A percentile compares a stretch with the other conserved stretches of the same genome.
Conservation (phyloP, 2,888 invertebrate species). For the Seira ritae region DNA sequence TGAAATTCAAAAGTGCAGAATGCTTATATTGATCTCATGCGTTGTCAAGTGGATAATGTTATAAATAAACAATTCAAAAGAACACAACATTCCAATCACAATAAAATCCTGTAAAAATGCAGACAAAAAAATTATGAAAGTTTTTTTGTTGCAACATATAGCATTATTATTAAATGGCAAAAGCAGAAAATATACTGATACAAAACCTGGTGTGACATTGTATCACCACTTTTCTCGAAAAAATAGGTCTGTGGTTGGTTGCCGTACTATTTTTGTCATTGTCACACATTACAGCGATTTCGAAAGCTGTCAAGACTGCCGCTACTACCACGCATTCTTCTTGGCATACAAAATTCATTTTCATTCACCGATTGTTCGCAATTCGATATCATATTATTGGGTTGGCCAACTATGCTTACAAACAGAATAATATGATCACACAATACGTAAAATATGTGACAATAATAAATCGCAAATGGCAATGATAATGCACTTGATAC, state of each 20-base stretch:
- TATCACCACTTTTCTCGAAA: constrained; percentile 1
- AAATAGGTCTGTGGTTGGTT: constrained; percentile 29
- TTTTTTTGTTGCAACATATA: not conserved
- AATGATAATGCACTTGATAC: constrained; percentile 34
- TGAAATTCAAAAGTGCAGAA: no score
- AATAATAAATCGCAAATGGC: constrained; percentile 5
- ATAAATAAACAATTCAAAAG: no score
- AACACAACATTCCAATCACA: not conserved
- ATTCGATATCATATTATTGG: no score
- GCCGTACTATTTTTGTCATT: constrained; percentile 42
- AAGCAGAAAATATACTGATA: not conserved
- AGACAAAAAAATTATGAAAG: not conserved
- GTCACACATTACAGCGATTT: constrained; percentile 32
- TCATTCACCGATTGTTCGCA: not conserved
- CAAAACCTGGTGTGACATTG: not conserved
- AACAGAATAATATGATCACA: not conserved
- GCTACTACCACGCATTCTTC: not conserved
- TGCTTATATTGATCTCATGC: no score
- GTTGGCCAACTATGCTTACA: not conserved
- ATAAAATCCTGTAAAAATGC: not conserved
- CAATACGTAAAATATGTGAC: not conserved
- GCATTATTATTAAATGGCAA: no score
- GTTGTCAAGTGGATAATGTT: no score
- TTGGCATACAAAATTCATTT: not conserved
- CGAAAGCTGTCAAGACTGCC: constrained; percentile 26